Evolutionary conservation across 2,888 invertebrate genomes (phyloP).

Genomic region (Acleris laterana): DNA sequence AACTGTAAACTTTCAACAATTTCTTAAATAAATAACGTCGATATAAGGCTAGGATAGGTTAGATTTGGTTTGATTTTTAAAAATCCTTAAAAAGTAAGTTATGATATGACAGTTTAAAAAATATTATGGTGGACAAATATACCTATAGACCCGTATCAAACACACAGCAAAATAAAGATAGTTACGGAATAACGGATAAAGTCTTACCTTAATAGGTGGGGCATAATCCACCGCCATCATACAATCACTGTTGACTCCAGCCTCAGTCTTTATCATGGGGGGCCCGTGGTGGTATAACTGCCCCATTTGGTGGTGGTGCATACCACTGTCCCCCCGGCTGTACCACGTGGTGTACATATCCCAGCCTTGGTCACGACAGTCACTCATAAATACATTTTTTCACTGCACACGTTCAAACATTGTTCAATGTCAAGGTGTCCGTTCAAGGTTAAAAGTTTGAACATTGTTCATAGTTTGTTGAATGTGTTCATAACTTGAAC

Average conservation of each 20-base stretch:
- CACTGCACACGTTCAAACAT: conserved; percentile 32
- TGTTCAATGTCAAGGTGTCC: conserved; percentile 12
- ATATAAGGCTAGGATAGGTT: no score
- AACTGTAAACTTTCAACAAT: no score
- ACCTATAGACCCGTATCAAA: no score
- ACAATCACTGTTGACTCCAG: conserved; percentile 86
- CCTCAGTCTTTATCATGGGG: conserved; percentile 86
- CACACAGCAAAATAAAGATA: no score
- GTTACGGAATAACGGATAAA: conserved; percentile 39
- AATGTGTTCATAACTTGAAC: conserved; percentile 16
- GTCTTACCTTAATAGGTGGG: conserved; percentile 86
- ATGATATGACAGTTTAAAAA: no score
- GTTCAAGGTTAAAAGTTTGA: conserved; percentile 11
- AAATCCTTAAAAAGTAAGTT: no score
- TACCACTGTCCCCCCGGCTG: conserved; percentile 79
- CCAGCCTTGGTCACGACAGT: conserved; percentile 70
- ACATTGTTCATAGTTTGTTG: conserved; percentile 13
- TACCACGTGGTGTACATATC: conserved; percentile 84
- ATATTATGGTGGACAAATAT: no score
- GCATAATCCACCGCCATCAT: conserved; percentile 88
- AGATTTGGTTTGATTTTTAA: no score
- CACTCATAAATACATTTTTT: conserved; percentile 75
- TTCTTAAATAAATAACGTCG: no score
- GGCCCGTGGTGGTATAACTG: conserved; percentile 83
- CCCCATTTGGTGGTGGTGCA: conserved; percentile 83